Percentiles rank a stretch among this genome's conserved stretches.
Conservation (phyloP, 2,113 vertebrate species). For the Callaeas wilsoni region DNA sequence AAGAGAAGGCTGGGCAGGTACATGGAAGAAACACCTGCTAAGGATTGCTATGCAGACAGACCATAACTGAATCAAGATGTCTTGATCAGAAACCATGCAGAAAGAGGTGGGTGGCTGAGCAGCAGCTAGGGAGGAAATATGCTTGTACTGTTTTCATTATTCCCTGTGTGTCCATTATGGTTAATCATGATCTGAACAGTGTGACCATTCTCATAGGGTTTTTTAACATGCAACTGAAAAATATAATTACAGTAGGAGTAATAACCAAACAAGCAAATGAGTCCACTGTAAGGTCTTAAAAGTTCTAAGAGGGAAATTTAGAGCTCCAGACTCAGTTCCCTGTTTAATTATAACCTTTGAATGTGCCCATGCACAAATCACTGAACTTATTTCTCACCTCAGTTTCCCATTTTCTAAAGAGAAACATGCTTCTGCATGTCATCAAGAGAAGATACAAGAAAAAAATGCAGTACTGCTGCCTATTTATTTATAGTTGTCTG, state of each 20-base stretch:
- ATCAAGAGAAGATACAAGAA: not conserved
- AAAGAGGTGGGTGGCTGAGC: not conserved
- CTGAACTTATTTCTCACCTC: not conserved
- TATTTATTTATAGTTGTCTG: not conserved
- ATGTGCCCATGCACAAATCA: not conserved
- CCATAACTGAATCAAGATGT: not conserved
- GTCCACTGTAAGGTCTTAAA: not conserved
- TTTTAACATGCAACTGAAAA: not conserved
- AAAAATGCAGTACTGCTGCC: not conserved
- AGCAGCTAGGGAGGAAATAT: not conserved
- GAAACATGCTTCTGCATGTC: not conserved
- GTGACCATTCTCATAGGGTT: fast-evolving
- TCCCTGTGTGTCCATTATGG: not conserved
- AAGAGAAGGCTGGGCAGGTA: not conserved
- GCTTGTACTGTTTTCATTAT: not conserved
- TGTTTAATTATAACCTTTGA: not conserved
- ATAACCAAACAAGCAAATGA: not conserved
- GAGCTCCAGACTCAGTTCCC: not conserved
- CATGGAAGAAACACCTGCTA: not conserved
- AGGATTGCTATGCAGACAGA: not conserved
- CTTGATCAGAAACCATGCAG: not conserved
- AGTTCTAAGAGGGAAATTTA: not conserved
- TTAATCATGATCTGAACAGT: not conserved
- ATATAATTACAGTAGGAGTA: not conserved
- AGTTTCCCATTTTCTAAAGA: not conserved